These are phyloP conservation scores for Watsonalla binaria DNA, from an alignment of 2,888 invertebrate genomes.

Conservation along the genomic window DNA sequence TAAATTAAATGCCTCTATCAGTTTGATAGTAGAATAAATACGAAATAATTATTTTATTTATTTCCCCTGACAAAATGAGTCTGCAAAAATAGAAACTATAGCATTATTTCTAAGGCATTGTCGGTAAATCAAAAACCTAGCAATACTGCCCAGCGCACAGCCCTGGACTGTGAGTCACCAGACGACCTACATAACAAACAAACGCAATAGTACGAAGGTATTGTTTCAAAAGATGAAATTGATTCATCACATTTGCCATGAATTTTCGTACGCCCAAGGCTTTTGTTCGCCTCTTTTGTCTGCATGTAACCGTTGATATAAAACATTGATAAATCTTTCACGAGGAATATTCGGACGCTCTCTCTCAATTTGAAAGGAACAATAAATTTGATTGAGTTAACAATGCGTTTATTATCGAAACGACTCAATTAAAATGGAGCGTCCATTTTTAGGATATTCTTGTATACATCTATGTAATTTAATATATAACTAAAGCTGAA, in stretches of 20 bases:
- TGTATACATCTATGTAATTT: too few species aligned
- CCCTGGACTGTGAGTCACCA: not conserved
- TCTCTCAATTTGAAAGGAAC: not conserved
- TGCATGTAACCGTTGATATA: not conserved
- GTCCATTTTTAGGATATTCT: too few species aligned
- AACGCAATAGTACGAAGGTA: conserved; percentile 20
- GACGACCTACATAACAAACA: conserved; percentile 17
- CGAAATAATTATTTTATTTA: too few species aligned
- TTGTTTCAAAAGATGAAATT: conserved; percentile 37
- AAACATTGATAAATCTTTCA: not conserved
- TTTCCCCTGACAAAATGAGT: too few species aligned
- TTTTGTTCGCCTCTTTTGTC: conserved; percentile 19
- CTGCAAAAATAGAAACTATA: too few species aligned
- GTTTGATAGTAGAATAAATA: too few species aligned
- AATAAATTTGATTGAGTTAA: not conserved
- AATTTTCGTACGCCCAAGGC: conserved; percentile 17
- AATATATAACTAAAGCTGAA: too few species aligned
- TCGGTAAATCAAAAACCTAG: too few species aligned
- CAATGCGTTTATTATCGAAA: too few species aligned
- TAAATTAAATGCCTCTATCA: too few species aligned
- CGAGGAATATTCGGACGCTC: not conserved
- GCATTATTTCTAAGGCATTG: too few species aligned
- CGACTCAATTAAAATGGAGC: too few species aligned
- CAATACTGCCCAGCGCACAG: not conserved
- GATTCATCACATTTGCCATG: conserved; percentile 26